Percentiles rank a stretch among this genome's conserved stretches.
These are phyloP conservation scores for Danaus chrysippus DNA, from an alignment of 2,888 invertebrate genomes.

Conservation along the genomic window DNA sequence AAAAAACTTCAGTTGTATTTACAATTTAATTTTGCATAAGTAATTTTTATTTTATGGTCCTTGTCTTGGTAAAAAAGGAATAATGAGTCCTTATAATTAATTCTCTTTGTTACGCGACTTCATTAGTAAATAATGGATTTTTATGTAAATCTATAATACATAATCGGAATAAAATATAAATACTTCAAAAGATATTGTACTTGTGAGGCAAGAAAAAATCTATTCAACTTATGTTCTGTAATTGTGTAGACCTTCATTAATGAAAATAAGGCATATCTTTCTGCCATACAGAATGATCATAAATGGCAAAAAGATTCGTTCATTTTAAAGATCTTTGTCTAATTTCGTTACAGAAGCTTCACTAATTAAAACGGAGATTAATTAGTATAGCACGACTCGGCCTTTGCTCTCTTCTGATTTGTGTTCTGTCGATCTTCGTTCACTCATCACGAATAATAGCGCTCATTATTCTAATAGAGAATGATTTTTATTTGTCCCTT, in stretches of 20 bases:
- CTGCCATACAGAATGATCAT: slow-evolving; percentile 10
- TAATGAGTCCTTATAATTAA: too few relatives aligned
- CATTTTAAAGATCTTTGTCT: slow-evolving; percentile 11
- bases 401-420: slow-evolving; percentile 37
- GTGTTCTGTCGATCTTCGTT: slow-evolving; percentile 38
- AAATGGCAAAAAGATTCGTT: slow-evolving; percentile 14
- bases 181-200: too few relatives aligned
- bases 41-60: too few relatives aligned
- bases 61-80: too few relatives aligned
- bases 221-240: too few relatives aligned
- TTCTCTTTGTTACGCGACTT: too few relatives aligned
- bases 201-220: too few relatives aligned
- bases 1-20: neutral
- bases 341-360: slow-evolving; percentile 41
- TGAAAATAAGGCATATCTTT: neutral
- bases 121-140: too few relatives aligned
- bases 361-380: slow-evolving; percentile 70
- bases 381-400: slow-evolving; percentile 62
- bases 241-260: too few relatives aligned
- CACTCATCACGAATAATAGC: slow-evolving; percentile 25
- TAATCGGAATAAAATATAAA: too few relatives aligned
- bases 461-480: slow-evolving; percentile 25
- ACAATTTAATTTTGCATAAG: neutral
- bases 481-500: slow-evolving; percentile 6
- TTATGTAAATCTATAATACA: too few relatives aligned